phyloP scores from a whole-genome alignment of 53 echinoderm and acorn worm species.

The Luidia sarsii region DNA sequence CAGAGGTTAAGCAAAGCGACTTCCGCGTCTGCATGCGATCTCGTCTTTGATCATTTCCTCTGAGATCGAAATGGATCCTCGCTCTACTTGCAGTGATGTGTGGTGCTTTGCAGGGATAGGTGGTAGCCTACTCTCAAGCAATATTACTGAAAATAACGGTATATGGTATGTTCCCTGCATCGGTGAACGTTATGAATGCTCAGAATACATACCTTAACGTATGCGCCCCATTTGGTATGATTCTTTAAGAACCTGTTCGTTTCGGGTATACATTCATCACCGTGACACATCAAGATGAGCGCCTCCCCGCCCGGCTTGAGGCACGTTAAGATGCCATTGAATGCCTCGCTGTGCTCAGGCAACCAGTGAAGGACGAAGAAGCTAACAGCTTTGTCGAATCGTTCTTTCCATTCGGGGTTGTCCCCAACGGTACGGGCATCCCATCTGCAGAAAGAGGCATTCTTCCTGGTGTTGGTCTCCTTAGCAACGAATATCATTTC shows the following conservation, averaged over 20 bases:
- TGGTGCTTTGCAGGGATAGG: too few species aligned
- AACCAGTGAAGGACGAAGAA: slow-evolving; percentile 5
- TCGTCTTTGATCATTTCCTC: not conserved
- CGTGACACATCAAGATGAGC: not conserved
- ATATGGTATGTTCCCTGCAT: too few species aligned
- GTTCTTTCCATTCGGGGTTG: slow-evolving; percentile 18
- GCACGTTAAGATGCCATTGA: not conserved
- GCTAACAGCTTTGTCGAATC: slow-evolving; percentile 17
- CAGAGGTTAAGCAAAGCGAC: too few species aligned
- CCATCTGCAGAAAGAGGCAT: not conserved
- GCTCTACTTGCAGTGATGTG: too few species aligned
- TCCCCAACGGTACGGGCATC: slow-evolving; percentile 10
- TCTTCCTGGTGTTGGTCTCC: not conserved
- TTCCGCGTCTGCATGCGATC: too few species aligned
- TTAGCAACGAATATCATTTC: slow-evolving; percentile 11
- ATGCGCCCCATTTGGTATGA: not conserved
- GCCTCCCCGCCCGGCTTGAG: not conserved
- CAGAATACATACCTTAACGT: not conserved
- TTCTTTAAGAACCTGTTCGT: not conserved
- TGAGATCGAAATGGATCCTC: too few species aligned
- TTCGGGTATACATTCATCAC: too few species aligned
- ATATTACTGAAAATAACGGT: too few species aligned
- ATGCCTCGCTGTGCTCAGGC: not conserved
- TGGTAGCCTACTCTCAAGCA: too few species aligned
- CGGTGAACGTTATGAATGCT: too few species aligned